A percentile compares a stretch with the other conserved stretches of the same genome.
Evolutionary conservation across 2,797 vertebrate species (phyloP).

Genomic region (Sphenopsis melanotis): DNA sequence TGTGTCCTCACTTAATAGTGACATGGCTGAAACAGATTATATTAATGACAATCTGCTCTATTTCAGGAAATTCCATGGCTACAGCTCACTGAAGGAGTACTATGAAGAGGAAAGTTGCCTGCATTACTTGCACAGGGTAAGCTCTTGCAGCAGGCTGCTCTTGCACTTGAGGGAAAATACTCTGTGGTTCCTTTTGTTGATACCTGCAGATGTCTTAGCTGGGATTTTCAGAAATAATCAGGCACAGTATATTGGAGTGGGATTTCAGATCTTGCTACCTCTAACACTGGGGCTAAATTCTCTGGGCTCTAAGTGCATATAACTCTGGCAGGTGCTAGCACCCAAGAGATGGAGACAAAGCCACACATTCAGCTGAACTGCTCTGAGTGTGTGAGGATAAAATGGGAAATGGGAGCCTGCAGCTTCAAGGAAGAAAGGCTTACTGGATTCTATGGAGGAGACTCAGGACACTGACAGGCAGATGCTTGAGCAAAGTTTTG

Average conservation of each 20-base stretch:
- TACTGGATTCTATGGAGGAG: background rate
- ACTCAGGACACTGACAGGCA: background rate
- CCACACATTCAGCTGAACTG: background rate
- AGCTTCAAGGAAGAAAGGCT: background rate
- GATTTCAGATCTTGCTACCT: background rate
- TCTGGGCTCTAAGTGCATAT: background rate
- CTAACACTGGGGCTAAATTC: background rate
- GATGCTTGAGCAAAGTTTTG: background rate
- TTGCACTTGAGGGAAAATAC: background rate
- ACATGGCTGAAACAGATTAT: background rate
- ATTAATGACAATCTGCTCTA: background rate
- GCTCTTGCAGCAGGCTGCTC: conserved; percentile 1
- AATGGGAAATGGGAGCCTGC: background rate
- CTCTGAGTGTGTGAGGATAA: background rate
- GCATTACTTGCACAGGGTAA: conserved; percentile 94
- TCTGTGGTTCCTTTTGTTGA: background rate
- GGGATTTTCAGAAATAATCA: background rate
- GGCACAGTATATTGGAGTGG: background rate
- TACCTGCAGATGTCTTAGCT: background rate
- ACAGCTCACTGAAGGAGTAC: conserved; percentile 93
- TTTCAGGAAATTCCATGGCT: conserved; percentile 93
- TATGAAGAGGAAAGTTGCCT: conserved; percentile 97
- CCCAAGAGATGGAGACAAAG: background rate
- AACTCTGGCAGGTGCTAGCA: background rate
- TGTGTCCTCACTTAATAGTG: background rate